Base-by-base conservation (phyloP, 2,113 vertebrate genomes). In the Zingel zingel region DNA sequence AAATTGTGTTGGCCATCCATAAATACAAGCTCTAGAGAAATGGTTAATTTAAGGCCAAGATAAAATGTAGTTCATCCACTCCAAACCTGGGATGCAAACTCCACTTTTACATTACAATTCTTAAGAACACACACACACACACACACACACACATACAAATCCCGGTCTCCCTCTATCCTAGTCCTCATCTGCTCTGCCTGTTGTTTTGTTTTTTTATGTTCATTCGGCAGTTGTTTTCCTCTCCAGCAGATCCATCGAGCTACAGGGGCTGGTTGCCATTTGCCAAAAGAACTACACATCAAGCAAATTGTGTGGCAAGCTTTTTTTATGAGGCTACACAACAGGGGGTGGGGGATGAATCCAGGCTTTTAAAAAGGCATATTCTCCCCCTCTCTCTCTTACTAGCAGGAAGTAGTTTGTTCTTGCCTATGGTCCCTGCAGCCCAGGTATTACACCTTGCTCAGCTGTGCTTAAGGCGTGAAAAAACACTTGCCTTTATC, bases 281-380 rank as follows among this genome's bases (percentile, higher is more conserved):
- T 86, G 48, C 74, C 66, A 81, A 39, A 72, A 66, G 83, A 87
- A 69, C 65, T 83, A 79, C 45, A 81, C 84, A 89, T 86, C 79
- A 88, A 86, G 76, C 82, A 89, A 90, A 89, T 87, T 84, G 90
- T 88, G 81, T 86, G 81, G 69, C 72, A 85, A 88, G 87, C 61
- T 74, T 82, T 69, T 69, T 84, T 82, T 77, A 75, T 64, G 82
- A 82, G 63, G 58, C 81, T 61, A 25, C 82, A 77, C 80, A 76
- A 48, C 56, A 82, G 81, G 33, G 45, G 51, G 6, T 18, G 25
- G 43, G 62, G 76, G 67, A 81, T 67, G 82, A 73, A 66, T 77
- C 64, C 36, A 56, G 62, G 72, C 76, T 65, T 73, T 87, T 65
- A 67, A 82, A 78, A 82, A 59, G 4, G 12, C 58, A 6, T 5